These are phyloP conservation scores for Cyclophora punctaria DNA, from an alignment of 2,888 invertebrate species.

Conservation along the genomic window DNA sequence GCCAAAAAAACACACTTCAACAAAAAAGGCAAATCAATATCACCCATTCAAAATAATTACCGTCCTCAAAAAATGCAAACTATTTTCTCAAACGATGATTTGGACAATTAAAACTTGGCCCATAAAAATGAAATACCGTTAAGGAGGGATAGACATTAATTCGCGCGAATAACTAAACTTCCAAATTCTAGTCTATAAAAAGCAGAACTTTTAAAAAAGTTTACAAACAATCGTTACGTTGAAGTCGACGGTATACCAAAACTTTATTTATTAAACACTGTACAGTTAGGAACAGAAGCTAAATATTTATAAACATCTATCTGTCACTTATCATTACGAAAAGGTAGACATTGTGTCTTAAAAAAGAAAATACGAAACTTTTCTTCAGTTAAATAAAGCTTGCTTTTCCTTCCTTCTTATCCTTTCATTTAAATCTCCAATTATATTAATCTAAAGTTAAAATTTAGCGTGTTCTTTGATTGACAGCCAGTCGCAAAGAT, in stretches of 20 bases:
- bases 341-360: too few relatives aligned
- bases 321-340: too few relatives aligned
- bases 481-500: too few relatives aligned
- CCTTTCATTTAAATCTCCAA: too few relatives aligned
- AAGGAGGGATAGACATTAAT: constrained; percentile 9
- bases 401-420: too few relatives aligned
- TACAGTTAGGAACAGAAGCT: too few relatives aligned
- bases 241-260: background rate
- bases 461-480: too few relatives aligned
- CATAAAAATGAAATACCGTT: constrained; percentile 21
- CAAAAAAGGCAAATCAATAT: background rate
- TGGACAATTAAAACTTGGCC: constrained; percentile 18
- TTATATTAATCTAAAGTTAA: too few relatives aligned
- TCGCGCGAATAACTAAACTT: constrained; percentile 7
- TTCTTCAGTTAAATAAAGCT: too few relatives aligned
- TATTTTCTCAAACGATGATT: constrained; percentile 5
- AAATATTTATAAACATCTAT: too few relatives aligned
- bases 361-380: too few relatives aligned
- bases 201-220: constrained; percentile 14
- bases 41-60: background rate
- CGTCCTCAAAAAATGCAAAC: constrained; percentile 1
- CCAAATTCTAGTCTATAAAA: constrained; percentile 18
- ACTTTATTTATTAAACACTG: background rate
- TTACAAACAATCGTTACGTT: constrained; percentile 11
- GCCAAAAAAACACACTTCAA: background rate